phyloP scores from a whole-genome alignment of 2,113 vertebrate genomes.

The Sitta europaea region DNA sequence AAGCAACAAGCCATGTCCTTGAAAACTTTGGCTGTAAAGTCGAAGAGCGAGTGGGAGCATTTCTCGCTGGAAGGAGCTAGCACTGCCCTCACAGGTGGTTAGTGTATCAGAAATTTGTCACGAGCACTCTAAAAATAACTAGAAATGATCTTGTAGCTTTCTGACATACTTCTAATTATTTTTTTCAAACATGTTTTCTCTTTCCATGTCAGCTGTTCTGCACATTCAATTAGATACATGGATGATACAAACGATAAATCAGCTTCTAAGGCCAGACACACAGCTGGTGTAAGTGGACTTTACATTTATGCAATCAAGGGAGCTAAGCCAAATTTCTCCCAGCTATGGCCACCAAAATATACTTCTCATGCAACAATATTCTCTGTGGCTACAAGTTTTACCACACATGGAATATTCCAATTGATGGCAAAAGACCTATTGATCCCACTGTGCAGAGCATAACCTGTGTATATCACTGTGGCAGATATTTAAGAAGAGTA shows the following conservation, averaged over 20 bases:
- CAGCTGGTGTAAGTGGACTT: background rate
- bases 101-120: background rate
- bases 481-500: background rate
- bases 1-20: slow-evolving; percentile 47
- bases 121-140: background rate
- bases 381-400: background rate
- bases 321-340: background rate
- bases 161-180: background rate
- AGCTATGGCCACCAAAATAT: background rate
- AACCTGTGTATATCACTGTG: no score
- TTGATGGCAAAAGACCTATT: background rate
- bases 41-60: background rate
- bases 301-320: background rate
- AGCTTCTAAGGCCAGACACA: background rate
- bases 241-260: background rate
- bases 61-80: background rate
- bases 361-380: background rate
- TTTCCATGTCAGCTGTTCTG: background rate
- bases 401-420: background rate
- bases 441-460: background rate
- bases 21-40: slow-evolving; percentile 29
- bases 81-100: background rate
- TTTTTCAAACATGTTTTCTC: background rate
- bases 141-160: background rate
- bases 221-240: background rate